Base-by-base conservation (phyloP, 2,113 vertebrate genomes). In the Rhea pennata region DNA sequence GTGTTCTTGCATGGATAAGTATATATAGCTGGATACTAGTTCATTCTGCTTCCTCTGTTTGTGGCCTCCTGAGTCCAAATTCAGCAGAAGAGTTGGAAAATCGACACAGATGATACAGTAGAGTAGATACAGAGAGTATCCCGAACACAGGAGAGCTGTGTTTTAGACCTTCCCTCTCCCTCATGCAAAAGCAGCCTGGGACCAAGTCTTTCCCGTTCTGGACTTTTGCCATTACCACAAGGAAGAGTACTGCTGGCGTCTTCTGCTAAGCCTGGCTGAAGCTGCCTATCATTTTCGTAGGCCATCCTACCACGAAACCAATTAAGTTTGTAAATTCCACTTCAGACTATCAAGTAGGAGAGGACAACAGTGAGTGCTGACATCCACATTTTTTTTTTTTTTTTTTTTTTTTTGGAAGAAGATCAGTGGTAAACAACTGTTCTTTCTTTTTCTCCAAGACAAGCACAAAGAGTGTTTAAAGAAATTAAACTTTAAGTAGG, bases 101-200 rank as follows among this genome's bases (percentile, higher is more conserved):
- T 9, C 3, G 19, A 70, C 10, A n/a, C 2, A 53, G 33, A 9
- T 86, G 31, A 48, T 0, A 0, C 17, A 24, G 29, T 10, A 23
- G 59, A 4, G 5, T 56, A 17, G 10, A 36, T 23, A 11, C 79
- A 83, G 31, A 86, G 11, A 69, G 11, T 31, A 50, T 20, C 42
- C 48, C 56, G 42, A 72, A n/a, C 7, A n/a, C 5, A 72, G 27
- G 62, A 64, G 12, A 69, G 8, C 5, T 65, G 2, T 70, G 24
- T 6, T 7, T 62, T 88, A 80, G 21, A 65, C 16, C 8, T 83
- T 76, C 21, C 8, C 40, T 82, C 13, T 1, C 0, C 5, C 1
- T 84, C 29, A 66, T 3, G 15, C 10, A 13, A 70, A 91, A 76
- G 6, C 21, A 8, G 5, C 5, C 6, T 6, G 77, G 69, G 86